Evolutionary conservation across 1,140 invertebrate species (phyloP).

Genomic region (Drosophila watanabei): DNA sequence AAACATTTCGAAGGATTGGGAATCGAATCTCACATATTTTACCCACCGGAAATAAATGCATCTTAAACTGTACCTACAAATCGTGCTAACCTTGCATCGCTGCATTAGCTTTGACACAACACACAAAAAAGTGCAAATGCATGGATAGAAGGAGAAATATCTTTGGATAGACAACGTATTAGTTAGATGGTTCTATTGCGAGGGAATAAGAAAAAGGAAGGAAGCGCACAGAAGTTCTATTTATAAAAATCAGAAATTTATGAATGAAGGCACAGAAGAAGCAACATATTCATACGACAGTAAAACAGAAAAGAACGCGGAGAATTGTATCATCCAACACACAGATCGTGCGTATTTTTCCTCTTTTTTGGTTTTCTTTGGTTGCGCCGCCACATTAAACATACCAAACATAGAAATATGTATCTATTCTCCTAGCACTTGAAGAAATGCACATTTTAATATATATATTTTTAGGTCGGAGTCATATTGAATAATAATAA

Average conservation of each 20-base stretch:
- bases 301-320: conserved; percentile 6
- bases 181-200: conserved; percentile 3
- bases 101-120: conserved; percentile 10
- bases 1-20: too few relatives aligned
- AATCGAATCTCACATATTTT: background rate
- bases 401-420: conserved; percentile 8
- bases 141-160: background rate
- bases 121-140: conserved; percentile 1
- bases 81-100: conserved; percentile 3
- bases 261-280: conserved; percentile 16
- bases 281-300: conserved; percentile 11
- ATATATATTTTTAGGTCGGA: background rate
- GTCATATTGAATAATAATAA: background rate
- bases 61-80: background rate
- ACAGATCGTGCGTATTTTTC: conserved; percentile 4
- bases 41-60: conserved; percentile 4
- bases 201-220: conserved; percentile 14
- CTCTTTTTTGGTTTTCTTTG: background rate
- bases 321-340: conserved; percentile 10
- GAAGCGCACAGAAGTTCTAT: conserved; percentile 9
- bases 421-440: conserved; percentile 1
- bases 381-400: conserved; percentile 7
- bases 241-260: conserved; percentile 12
- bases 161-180: background rate
- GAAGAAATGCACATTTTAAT: background rate